Evolutionary conservation across 2,797 vertebrate genomes (phyloP).

Genomic region (Neosalanx taihuensis): DNA sequence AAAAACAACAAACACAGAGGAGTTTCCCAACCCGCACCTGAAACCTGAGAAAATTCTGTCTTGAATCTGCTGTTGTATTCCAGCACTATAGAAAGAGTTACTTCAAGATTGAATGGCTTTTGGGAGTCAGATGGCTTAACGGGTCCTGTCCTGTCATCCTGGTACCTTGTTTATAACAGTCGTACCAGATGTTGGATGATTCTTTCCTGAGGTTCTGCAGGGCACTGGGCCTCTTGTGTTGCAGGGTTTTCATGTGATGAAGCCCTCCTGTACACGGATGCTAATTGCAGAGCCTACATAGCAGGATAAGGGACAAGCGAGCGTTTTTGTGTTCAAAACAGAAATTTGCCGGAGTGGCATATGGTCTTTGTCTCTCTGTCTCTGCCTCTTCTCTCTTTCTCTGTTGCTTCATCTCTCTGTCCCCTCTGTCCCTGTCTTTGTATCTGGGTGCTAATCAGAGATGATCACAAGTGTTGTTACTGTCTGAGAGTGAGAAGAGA

Average conservation of each 20-base stretch:
- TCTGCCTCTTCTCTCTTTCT: neutral
- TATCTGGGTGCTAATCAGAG: constrained; percentile 29
- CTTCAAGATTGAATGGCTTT: neutral
- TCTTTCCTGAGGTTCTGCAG: constrained; percentile 9
- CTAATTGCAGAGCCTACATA: neutral
- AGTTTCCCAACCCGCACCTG: too few species aligned
- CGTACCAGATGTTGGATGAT: neutral
- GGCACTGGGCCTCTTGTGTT: constrained; percentile 2
- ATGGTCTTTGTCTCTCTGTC: neutral
- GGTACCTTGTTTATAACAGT: neutral
- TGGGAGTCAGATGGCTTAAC: too few species aligned
- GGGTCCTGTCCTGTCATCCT: neutral
- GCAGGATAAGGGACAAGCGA: neutral
- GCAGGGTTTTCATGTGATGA: neutral
- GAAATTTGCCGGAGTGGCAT: neutral
- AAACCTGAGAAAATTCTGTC: too few species aligned
- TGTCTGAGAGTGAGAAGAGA: neutral
- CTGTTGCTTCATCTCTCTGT: constrained; percentile 14
- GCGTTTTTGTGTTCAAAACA: neutral
- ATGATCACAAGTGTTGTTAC: constrained; percentile 28
- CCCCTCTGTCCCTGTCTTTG: constrained; percentile 10
- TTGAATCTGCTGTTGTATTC: too few species aligned
- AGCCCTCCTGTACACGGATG: constrained; percentile 14
- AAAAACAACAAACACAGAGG: too few species aligned
- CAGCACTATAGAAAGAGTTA: too few species aligned